Percentiles rank a stretch among this genome's conserved stretches.
Conservation (phyloP, 92 coral and sea anemone genomes). For the Siderastrea siderea region DNA sequence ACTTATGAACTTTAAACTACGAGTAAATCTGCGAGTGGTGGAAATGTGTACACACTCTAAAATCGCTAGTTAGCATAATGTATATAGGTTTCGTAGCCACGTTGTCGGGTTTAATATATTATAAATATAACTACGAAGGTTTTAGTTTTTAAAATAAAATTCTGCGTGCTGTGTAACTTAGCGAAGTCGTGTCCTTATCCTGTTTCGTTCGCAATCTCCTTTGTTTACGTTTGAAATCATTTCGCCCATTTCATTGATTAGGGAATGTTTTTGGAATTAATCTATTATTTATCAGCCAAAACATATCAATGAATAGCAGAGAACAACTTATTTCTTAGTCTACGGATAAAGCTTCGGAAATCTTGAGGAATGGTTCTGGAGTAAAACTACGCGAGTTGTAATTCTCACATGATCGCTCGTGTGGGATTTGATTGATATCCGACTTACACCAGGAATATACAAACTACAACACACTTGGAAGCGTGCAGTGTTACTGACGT, state of each 20-base stretch:
- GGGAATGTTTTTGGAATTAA: background rate
- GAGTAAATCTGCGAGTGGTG: conserved; percentile 16
- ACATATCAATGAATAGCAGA: background rate
- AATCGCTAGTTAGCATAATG: conserved; percentile 1
- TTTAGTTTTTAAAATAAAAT: conserved; percentile 30
- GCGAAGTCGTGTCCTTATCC: background rate
- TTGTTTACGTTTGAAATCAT: background rate
- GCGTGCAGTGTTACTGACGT: background rate
- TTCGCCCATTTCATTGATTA: conserved; percentile 10
- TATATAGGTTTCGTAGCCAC: background rate
- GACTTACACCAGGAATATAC: background rate
- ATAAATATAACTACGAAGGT: background rate
- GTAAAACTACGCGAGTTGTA: background rate
- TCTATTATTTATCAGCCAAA: conserved; percentile 8
- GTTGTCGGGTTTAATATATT: conserved; percentile 27
- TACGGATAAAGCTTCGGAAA: background rate
- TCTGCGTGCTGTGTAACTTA: background rate
- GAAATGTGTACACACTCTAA: background rate
- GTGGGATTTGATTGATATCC: background rate
- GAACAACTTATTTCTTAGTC: background rate
- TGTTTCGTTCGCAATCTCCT: background rate
- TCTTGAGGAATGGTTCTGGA: background rate
- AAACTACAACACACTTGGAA: conserved; percentile 20
- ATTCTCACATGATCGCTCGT: background rate
- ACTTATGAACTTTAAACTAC: conserved; percentile 17